Evolutionary conservation across 2,797 vertebrate species (phyloP), one percentile per base, ranked within the genome.

Genomic region (Leuciscus waleckii): DNA sequence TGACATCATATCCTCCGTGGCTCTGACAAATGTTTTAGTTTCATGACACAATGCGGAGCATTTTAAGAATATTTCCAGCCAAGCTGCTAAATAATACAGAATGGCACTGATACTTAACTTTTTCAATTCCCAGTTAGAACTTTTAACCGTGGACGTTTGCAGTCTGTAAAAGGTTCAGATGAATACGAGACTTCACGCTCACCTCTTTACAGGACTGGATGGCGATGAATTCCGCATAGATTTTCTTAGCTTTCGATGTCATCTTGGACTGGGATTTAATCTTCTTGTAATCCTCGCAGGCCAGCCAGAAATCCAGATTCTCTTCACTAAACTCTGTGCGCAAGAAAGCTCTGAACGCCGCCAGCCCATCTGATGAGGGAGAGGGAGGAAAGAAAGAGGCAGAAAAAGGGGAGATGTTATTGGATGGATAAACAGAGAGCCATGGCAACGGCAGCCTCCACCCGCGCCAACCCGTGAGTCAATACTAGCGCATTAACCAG

Each of bases 121-220:
- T 11, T 37, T 21, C 4, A 13, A 3, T 23, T 29, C 23, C 37
- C 35, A 39, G 1, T 19, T 41, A 29, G 6, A 17, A 26, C 32
- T 37, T 58, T 76, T 58, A n/a, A 2, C 7, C 13, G 14, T 17
- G 10, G 29, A 32, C 8, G 19, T 78, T 79, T 4, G 41, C 41
- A 2, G 16, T 67, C 61, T 32, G 58, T 32, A 19, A 46, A 43
- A 43, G 41, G 43, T 17, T 39, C 13, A 26, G 26, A 9, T 61
- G 19, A 61, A 29, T 2, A n/a, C 4, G 21, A 39, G 21, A 77
- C 7, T n/a, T 26, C 43, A 26, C 19, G 46, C 95, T 96, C 91
- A 99, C 98, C 97, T 99, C 98, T 94, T 99, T 98, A 94, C 97
- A 98, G 1, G 98, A 97, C 96, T 99, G 98, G 92, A 98, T 98